Conservation (phyloP, 2,888 invertebrate species). For the Ceriagrion tenellum region DNA sequence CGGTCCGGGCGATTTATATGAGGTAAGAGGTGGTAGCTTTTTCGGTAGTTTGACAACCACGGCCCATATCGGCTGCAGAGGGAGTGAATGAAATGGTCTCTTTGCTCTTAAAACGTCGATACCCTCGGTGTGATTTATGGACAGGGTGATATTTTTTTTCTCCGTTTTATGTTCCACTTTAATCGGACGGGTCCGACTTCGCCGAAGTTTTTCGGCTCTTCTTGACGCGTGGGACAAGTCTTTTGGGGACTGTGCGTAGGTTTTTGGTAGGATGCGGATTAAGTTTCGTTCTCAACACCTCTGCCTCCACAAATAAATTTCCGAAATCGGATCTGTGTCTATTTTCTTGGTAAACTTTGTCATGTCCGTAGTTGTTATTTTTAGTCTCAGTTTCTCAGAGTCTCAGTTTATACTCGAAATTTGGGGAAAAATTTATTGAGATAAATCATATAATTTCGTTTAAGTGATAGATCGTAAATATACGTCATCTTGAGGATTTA, state of each 20-base stretch:
- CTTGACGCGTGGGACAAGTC: neutral
- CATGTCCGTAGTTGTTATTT: too few relatives aligned
- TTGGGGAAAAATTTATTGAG: too few relatives aligned
- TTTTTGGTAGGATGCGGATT: neutral
- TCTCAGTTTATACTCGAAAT: too few relatives aligned
- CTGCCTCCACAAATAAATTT: neutral
- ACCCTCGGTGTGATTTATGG: slow-evolving; percentile 6
- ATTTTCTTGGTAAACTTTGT: too few relatives aligned
- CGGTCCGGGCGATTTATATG: slow-evolving; percentile 41
- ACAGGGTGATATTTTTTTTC: neutral
- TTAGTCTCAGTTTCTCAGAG: too few relatives aligned
- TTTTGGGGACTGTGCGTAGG: neutral
- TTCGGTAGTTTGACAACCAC: slow-evolving; percentile 63
- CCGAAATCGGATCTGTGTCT: neutral
- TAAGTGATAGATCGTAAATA: too few relatives aligned
- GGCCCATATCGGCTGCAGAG: slow-evolving; percentile 24
- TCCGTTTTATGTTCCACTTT: neutral
- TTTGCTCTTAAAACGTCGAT: slow-evolving; percentile 33
- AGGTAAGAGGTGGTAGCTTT: slow-evolving; percentile 33
- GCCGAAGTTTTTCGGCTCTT: neutral
- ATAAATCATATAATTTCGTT: too few relatives aligned
- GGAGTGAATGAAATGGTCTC: slow-evolving; percentile 41
- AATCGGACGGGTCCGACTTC: neutral
- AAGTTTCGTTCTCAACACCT: neutral
- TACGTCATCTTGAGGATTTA: too few relatives aligned